A percentile compares a stretch with the other conserved stretches of the same genome.
These are phyloP conservation scores for Sakesphorus luctuosus DNA, from an alignment of 2,113 vertebrate species.

Conservation along the genomic window DNA sequence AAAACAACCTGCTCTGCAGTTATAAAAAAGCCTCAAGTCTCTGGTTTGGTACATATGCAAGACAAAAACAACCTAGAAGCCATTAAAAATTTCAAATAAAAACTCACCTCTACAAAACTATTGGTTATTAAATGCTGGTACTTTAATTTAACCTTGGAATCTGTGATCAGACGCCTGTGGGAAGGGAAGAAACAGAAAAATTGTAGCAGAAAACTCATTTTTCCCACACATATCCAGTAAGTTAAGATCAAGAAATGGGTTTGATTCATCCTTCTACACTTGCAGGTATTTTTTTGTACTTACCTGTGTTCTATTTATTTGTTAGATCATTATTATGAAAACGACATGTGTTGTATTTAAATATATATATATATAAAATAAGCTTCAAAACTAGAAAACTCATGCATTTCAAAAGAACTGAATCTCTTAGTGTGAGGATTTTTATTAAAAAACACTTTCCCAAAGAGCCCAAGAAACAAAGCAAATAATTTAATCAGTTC, in stretches of 20 bases:
- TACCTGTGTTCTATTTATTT: not conserved
- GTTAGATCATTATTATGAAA: not conserved
- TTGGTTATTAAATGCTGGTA: conserved; percentile 99
- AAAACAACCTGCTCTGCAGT: not conserved
- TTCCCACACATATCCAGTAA: not conserved
- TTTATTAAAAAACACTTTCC: not conserved
- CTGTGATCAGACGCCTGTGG: conserved; percentile 96
- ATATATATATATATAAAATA: not conserved
- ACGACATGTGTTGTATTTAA: not conserved
- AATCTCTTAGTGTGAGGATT: not conserved
- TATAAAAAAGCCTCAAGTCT: not conserved
- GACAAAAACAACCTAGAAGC: not conserved
- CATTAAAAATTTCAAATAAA: not conserved
- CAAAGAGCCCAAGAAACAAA: not conserved
- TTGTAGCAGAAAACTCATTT: not conserved
- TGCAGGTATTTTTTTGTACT: not conserved
- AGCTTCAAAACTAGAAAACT: not conserved
- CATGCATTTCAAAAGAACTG: not conserved
- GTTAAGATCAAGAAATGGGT: not conserved
- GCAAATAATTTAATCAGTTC: not conserved
- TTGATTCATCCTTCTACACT: not conserved
- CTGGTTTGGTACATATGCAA: accelerated
- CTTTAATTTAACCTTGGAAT: conserved; percentile 99
- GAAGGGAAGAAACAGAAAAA: conserved; percentile 65
- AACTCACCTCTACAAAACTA: conserved; percentile 99